These are phyloP conservation scores for Lepidostoma basale DNA, from an alignment of 1,140 invertebrate genomes.

Conservation along the genomic window DNA sequence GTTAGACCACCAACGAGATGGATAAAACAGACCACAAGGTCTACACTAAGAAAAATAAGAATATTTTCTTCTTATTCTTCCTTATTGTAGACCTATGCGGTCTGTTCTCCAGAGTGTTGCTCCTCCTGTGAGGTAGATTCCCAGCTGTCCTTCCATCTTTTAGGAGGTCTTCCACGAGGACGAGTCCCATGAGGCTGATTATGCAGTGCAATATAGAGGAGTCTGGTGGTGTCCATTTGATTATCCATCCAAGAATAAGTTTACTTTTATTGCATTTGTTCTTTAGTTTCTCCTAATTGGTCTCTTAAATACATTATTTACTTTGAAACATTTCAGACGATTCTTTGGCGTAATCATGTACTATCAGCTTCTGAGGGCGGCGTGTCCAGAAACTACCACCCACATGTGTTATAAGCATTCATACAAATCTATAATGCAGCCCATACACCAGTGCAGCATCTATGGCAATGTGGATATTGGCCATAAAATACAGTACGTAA, in stretches of 20 bases:
- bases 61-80: no score
- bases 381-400: background rate
- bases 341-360: constrained; percentile 4
- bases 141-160: no score
- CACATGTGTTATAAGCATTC: background rate
- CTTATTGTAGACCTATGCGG: no score
- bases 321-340: background rate
- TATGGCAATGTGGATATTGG: background rate
- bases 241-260: background rate
- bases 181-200: no score
- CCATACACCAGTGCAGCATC: constrained; percentile 4
- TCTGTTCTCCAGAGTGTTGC: no score
- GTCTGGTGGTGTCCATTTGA: no score
- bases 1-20: background rate
- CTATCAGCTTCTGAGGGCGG: background rate
- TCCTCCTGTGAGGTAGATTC: no score
- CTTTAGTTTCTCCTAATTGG: no score
- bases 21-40: background rate
- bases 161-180: no score
- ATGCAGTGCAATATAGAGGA: no score
- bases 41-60: no score
- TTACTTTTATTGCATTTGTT: background rate
- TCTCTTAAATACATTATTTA: no score
- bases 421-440: background rate
- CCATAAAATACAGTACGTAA: background rate